Percentiles rank a stretch among this genome's conserved stretches.
Conservation (phyloP, 2,797 vertebrate genomes). For the Manis javanica region DNA sequence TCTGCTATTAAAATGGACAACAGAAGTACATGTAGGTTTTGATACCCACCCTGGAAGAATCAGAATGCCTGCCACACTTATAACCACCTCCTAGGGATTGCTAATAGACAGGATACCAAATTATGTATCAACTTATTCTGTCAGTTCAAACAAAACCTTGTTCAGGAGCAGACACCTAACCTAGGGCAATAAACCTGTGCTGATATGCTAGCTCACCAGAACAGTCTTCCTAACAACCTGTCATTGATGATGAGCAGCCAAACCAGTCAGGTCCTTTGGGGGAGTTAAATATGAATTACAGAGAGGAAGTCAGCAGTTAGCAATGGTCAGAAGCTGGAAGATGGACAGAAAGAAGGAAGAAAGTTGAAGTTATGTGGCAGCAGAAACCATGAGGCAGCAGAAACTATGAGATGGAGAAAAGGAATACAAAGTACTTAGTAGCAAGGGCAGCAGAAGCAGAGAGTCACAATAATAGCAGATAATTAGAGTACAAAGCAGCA, state of each 20-base stretch:
- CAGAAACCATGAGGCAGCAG: slow-evolving; percentile 34
- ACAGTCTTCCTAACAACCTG: neutral
- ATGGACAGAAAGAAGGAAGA: neutral
- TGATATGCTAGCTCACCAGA: neutral
- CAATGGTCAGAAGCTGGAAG: neutral
- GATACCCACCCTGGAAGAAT: neutral
- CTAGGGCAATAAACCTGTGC: neutral
- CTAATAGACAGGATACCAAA: neutral
- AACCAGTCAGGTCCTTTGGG: neutral
- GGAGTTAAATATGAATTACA: neutral
- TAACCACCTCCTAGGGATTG: neutral
- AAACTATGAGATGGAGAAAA: slow-evolving; percentile 31
- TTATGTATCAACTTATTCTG: neutral
- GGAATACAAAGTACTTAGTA: slow-evolving; percentile 18
- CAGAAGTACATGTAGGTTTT: neutral
- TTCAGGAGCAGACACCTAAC: neutral
- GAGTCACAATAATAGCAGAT: slow-evolving; percentile 35
- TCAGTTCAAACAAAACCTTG: slow-evolving; percentile 3
- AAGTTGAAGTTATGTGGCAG: neutral
- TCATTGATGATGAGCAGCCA: slow-evolving; percentile 7
- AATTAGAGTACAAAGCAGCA: slow-evolving; percentile 23
- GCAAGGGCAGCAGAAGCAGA: slow-evolving; percentile 40
- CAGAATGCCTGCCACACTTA: neutral
- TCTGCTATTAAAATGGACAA: neutral
- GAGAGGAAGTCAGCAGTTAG: slow-evolving; percentile 17